A percentile compares a stretch with the other conserved stretches of the same genome.
These are phyloP conservation scores for Fistularia tabacaria DNA, from an alignment of 2,797 vertebrate genomes.

Conservation along the genomic window DNA sequence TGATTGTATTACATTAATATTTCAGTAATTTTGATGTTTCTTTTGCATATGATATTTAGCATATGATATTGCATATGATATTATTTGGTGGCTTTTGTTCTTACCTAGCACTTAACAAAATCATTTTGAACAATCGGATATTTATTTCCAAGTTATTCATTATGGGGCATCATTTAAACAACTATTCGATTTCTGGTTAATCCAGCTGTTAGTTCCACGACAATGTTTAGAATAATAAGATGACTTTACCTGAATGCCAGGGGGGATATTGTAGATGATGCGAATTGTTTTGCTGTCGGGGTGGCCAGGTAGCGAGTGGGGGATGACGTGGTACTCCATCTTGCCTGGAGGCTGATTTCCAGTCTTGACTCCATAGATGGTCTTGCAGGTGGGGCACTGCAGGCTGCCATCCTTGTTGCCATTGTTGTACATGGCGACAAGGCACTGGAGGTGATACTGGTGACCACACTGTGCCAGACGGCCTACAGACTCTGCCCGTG, in stretches of 20 bases:
- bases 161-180: too few relatives aligned
- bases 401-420: conserved; percentile 97
- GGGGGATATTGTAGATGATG: conserved; percentile 96
- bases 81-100: too few relatives aligned
- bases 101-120: too few relatives aligned
- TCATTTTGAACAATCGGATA: too few relatives aligned
- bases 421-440: conserved; percentile 97
- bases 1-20: too few relatives aligned
- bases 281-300: conserved; percentile 94
- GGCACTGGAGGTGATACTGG: conserved; percentile 91
- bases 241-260: conserved; percentile 87
- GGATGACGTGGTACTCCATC: conserved; percentile 98
- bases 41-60: too few relatives aligned
- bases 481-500: conserved; percentile 83
- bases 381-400: conserved; percentile 96
- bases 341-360: conserved; percentile 97
- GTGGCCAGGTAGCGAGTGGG: conserved; percentile 91
- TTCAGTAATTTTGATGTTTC: too few relatives aligned
- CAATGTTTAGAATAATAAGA: not conserved
- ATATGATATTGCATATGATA: too few relatives aligned
- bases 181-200: too few relatives aligned
- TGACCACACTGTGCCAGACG: conserved; percentile 88
- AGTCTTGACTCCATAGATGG: conserved; percentile 94
- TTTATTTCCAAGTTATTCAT: too few relatives aligned
- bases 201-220: too few relatives aligned